Base-by-base conservation (phyloP, 1,140 invertebrate genomes). In the Harlomillsia oculata region DNA sequence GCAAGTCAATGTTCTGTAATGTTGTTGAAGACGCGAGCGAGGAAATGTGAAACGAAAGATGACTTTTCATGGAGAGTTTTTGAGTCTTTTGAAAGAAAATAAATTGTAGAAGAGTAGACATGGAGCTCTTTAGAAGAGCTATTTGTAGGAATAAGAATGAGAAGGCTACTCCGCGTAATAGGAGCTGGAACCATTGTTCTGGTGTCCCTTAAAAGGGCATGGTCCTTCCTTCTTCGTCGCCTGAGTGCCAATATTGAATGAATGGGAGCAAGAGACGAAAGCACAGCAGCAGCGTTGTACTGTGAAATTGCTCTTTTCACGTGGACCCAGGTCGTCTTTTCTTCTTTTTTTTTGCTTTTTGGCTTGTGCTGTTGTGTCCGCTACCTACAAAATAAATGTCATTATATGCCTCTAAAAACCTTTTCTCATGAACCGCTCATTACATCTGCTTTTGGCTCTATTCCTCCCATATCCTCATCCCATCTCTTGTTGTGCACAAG, bases 261-360 rank as follows among this genome's bases (percentile, higher is more conserved):
- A 53, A 53, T 53, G 39, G 37, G 30, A 53, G 21, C 13, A 28
- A 48, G 45, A 29, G 11, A 30, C 13, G 1, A 51, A 51, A 26
- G 8, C 16, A 26, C 5, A 45, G 16, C 26, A 30, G 53, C 28
- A n/a, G 40, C 53, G 30, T 32, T 54, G 53, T 37, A 40, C 37
- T 56, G 54, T 56, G 46, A 56, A 56, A 56, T 56, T 56, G 54
- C 21, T 48, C 54, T 50, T 56, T 56, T 56, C 36, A 56, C 34
- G 40, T 37, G 21, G 43, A 32, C 30, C 26, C 40, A 43, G 18
- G 28, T 45, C 16, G 30, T 50, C 54, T 49, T 48, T 50, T 50
- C 46, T 56, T 50, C 25, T 16, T 5, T 2, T 9, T 39, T 20
- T 45, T 20, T 14, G 45, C 9, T 16, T 39, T 29, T 23, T 56